Percentiles rank a stretch among this genome's conserved stretches.
phyloP scores from a whole-genome alignment of 2,797 vertebrate genomes.

The Malurus splendens region DNA sequence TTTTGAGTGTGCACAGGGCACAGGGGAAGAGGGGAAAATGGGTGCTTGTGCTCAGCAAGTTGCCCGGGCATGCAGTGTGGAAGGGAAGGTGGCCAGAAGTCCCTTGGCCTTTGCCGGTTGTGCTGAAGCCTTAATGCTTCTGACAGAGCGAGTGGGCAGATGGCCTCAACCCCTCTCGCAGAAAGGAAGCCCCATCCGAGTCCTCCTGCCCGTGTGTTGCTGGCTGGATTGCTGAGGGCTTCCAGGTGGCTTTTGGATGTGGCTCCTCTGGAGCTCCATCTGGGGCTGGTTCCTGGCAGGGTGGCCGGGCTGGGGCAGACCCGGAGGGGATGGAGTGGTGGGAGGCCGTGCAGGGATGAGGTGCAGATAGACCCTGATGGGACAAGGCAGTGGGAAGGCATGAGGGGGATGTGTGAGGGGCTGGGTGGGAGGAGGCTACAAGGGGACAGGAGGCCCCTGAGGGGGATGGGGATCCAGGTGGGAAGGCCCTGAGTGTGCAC shows the following conservation, averaged over 20 bases:
- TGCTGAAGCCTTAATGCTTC: background rate
- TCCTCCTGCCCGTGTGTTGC: background rate
- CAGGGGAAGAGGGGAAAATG: background rate
- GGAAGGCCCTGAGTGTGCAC: background rate
- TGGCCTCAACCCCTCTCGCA: no score
- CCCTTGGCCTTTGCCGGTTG: background rate
- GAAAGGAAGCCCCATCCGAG: background rate
- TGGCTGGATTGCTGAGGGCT: background rate
- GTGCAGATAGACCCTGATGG: rapidly evolving
- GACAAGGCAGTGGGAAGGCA: no score
- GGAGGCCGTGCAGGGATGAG: background rate
- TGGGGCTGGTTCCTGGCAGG: rapidly evolving
- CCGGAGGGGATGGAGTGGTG: no score
- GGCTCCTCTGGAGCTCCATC: background rate
- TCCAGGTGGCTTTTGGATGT: background rate
- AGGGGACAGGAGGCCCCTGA: background rate
- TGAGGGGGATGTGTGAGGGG: background rate
- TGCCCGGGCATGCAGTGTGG: rapidly evolving
- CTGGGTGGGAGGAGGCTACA: background rate
- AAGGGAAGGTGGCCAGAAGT: background rate
- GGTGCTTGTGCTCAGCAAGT: background rate
- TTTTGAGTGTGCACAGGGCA: background rate
- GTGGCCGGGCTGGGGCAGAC: background rate
- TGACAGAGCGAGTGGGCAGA: background rate
- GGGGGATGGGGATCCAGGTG: rapidly evolving